Conservation (phyloP, 2,888 invertebrate species). For the Morinoia aosen region DNA sequence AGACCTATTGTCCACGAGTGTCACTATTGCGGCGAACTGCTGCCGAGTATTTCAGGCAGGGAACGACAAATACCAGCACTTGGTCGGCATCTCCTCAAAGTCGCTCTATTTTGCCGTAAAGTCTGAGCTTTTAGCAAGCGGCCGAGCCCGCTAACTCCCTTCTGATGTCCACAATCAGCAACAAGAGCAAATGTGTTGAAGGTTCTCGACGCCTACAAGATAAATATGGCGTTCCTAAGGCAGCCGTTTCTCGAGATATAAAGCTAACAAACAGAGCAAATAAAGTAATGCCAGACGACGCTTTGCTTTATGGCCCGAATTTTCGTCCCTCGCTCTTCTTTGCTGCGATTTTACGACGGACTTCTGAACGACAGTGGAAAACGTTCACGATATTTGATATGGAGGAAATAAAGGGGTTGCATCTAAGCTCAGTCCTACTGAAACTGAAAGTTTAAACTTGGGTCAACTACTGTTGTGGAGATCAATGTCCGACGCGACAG, state of each 20-base stretch:
- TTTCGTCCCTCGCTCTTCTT: not conserved
- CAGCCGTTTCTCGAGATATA: conserved; percentile 51
- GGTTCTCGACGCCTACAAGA: conserved; percentile 48
- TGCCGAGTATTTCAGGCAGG: not conserved
- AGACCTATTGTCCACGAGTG: conserved; percentile 19
- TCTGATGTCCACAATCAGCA: conserved; percentile 53
- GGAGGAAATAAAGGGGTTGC: conserved; percentile 41
- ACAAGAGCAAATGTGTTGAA: conserved; percentile 51
- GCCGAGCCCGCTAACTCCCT: conserved; percentile 28
- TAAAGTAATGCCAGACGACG: conserved; percentile 19
- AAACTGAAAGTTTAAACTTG: not conserved
- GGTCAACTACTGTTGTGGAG: not conserved
- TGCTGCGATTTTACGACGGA: conserved; percentile 42
- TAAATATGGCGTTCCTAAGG: conserved; percentile 49
- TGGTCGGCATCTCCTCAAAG: conserved; percentile 30
- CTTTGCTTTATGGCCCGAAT: conserved; percentile 43
- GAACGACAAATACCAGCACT: conserved; percentile 1
- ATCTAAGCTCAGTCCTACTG: not conserved
- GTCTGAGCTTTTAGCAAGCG: conserved; percentile 39
- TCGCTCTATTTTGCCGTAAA: conserved; percentile 37
- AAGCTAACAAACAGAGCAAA: conserved; percentile 46
- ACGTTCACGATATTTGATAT: conserved; percentile 41
- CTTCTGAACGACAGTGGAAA: not conserved
- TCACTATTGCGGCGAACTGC: not conserved
- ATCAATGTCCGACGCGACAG: not conserved